Conservation (phyloP, 2,797 vertebrate species). For the Podargus strigoides region DNA sequence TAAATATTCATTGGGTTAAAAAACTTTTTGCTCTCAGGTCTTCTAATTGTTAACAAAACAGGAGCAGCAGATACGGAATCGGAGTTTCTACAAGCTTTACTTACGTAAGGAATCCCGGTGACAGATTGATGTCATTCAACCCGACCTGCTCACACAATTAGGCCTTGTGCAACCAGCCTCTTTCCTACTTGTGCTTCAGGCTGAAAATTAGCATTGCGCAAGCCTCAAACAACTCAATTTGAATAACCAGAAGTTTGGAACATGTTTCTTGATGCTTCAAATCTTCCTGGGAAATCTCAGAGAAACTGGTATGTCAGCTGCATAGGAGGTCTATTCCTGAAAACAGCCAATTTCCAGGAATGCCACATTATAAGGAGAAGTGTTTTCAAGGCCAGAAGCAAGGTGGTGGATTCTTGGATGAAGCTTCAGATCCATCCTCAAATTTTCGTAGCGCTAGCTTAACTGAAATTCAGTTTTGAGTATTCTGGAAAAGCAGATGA, state of each 20-base stretch:
- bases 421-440: neutral
- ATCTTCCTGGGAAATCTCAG: neutral
- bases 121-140: neutral
- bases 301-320: neutral
- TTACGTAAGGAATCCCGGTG: neutral
- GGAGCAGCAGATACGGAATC: neutral
- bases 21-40: neutral
- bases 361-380: accelerated
- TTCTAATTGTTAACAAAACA: neutral
- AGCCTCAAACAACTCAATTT: neutral
- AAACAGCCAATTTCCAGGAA: neutral
- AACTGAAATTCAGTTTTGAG: neutral
- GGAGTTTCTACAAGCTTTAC: neutral
- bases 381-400: neutral
- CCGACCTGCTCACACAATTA: neutral
- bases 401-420: neutral
- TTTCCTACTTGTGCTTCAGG: neutral
- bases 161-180: neutral
- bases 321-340: too few species aligned
- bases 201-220: conserved; percentile 9
- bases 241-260: neutral
- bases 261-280: neutral
- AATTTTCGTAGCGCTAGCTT: neutral
- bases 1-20: conserved; percentile 6
- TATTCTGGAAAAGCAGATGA: neutral